These are phyloP conservation scores for Rhabdornis inornatus DNA, from an alignment of 2,113 vertebrate species.

Conservation along the genomic window DNA sequence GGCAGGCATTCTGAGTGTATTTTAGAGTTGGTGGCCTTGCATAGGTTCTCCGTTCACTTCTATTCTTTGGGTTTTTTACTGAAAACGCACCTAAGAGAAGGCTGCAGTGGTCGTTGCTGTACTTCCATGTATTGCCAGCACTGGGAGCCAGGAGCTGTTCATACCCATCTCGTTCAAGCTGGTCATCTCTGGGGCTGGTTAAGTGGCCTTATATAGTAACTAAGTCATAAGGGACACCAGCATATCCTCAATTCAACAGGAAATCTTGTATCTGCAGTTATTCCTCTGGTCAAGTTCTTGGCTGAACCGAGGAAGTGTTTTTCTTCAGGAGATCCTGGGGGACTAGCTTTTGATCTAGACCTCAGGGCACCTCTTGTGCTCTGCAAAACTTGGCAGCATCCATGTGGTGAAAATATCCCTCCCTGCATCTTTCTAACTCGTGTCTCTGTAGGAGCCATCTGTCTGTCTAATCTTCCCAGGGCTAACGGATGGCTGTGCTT, in stretches of 20 bases:
- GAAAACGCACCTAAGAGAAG: background rate
- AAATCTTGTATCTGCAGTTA: background rate
- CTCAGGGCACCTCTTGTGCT: conserved; percentile 8
- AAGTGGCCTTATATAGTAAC: background rate
- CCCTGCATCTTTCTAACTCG: conserved; percentile 34
- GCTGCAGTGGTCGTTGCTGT: background rate
- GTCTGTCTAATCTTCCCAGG: conserved; percentile 38
- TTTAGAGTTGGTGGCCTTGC: background rate
- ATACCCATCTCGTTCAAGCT: background rate
- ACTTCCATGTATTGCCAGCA: background rate
- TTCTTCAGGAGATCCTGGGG: background rate
- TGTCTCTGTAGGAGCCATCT: conserved; percentile 35
- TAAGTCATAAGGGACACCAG: background rate
- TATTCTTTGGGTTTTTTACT: background rate
- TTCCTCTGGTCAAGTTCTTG: background rate
- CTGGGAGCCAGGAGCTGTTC: background rate
- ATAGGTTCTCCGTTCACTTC: background rate
- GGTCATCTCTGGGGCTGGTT: background rate
- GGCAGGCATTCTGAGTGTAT: background rate
- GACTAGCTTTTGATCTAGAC: conserved; percentile 11
- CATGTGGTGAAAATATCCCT: conserved; percentile 25
- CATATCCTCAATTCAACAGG: background rate
- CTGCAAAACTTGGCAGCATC: conserved; percentile 22
- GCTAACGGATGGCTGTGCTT: background rate
- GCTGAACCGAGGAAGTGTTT: background rate